Percentiles rank a stretch among this genome's conserved stretches.
Conservation (phyloP, 2,797 vertebrate genomes). For the Sphaeramia orbicularis region DNA sequence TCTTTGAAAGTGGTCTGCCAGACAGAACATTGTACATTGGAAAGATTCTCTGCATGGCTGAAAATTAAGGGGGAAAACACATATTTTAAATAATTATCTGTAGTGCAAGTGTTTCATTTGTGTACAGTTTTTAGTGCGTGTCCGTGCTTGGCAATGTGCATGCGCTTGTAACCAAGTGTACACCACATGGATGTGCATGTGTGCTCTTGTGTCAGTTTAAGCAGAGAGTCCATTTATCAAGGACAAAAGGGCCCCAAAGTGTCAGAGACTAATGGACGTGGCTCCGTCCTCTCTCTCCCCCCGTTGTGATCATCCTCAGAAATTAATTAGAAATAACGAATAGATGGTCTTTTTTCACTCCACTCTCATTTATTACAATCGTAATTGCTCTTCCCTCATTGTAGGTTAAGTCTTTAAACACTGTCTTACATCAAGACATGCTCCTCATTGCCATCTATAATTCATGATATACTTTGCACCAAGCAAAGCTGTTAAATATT, state of each 20-base stretch:
- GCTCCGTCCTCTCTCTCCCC: constrained; percentile 62
- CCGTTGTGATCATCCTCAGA: constrained; percentile 82
- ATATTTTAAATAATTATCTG: not conserved
- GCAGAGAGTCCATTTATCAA: constrained; percentile 81
- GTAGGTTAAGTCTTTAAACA: constrained; percentile 90
- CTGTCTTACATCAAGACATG: constrained; percentile 87
- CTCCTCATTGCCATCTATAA: constrained; percentile 87
- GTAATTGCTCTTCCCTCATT: constrained; percentile 89
- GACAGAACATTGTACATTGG: not conserved
- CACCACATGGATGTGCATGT: constrained; percentile 16
- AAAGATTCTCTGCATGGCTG: not conserved
- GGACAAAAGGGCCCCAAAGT: constrained; percentile 83
- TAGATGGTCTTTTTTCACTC: constrained; percentile 76
- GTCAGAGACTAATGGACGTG: constrained; percentile 84
- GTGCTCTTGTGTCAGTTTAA: constrained; percentile 60
- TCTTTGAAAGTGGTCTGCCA: constrained; percentile 20
- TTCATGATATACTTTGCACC: constrained; percentile 90
- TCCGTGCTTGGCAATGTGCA: not conserved
- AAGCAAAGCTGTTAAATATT: constrained; percentile 92
- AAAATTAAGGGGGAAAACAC: not conserved
- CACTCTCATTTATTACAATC: constrained; percentile 87
- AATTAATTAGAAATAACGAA: constrained; percentile 90
- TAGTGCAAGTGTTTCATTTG: not conserved
- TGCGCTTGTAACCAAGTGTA: constrained; percentile 6
- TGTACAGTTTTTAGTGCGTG: constrained; percentile 3